Conservation (phyloP, 2,797 vertebrate species). For the Acestrorhynchus altus region DNA sequence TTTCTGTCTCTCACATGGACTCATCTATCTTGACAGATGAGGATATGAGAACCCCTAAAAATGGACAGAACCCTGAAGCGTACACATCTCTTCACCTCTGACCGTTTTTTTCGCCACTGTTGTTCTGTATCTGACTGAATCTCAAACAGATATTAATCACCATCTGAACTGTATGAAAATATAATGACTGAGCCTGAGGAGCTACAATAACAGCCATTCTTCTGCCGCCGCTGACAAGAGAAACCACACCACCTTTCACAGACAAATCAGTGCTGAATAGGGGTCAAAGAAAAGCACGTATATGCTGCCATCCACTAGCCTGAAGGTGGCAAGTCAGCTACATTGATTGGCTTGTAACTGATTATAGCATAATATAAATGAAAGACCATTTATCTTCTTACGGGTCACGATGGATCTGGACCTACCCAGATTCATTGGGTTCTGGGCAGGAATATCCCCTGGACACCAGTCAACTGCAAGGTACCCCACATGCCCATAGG, state of each 20-base stretch:
- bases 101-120: slow-evolving; percentile 22
- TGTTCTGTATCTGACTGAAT: slow-evolving; percentile 42
- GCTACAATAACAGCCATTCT: background rate
- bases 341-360: too few relatives aligned
- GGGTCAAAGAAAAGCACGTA: too few relatives aligned
- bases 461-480: too few relatives aligned
- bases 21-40: slow-evolving; percentile 57
- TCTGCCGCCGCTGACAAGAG: slow-evolving; percentile 32
- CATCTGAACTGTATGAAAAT: slow-evolving; percentile 48
- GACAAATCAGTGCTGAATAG: background rate
- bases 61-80: slow-evolving; percentile 40
- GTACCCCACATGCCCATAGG: too few relatives aligned
- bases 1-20: slow-evolving; percentile 51
- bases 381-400: too few relatives aligned
- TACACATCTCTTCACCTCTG: slow-evolving; percentile 18
- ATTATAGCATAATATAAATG: too few relatives aligned
- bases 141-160: slow-evolving; percentile 56
- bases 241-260: slow-evolving; percentile 4
- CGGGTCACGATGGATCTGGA: too few relatives aligned
- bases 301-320: too few relatives aligned
- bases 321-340: too few relatives aligned
- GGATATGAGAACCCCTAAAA: slow-evolving; percentile 53
- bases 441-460: too few relatives aligned
- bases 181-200: slow-evolving; percentile 30
- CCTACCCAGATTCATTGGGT: too few relatives aligned